Percentiles rank a stretch among this genome's conserved stretches.
phyloP scores from a whole-genome alignment of 2,797 vertebrate species.

The Momotus momota region DNA sequence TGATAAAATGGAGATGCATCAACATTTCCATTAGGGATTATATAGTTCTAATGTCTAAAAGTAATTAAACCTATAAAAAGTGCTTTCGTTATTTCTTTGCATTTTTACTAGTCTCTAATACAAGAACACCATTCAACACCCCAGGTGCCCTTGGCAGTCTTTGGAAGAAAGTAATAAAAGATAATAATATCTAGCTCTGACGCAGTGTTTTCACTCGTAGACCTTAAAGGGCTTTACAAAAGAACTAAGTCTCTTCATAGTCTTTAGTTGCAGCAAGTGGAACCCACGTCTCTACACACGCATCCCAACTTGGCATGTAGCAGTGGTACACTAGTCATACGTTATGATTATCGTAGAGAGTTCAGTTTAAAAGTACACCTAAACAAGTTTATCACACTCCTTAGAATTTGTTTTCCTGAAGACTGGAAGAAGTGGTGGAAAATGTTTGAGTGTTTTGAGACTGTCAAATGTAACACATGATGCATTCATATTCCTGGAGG shows the following conservation, averaged over 20 bases:
- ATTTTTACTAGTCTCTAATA: constrained; percentile 6
- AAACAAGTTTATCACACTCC: not conserved
- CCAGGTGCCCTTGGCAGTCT: not conserved
- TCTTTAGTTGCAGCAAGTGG: not conserved
- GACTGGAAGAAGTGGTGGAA: not conserved
- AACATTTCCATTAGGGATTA: not conserved
- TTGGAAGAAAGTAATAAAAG: not conserved
- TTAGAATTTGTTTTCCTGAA: not conserved
- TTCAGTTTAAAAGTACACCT: not conserved
- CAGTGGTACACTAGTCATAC: not conserved
- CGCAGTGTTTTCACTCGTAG: not conserved
- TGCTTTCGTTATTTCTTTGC: not conserved
- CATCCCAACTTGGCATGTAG: not conserved
- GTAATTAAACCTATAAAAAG: constrained; percentile 16
- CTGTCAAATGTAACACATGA: not conserved
- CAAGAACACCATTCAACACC: not conserved
- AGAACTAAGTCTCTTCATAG: not conserved
- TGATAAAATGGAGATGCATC: constrained; percentile 9
- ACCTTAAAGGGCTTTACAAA: not conserved
- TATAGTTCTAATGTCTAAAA: constrained; percentile 10
- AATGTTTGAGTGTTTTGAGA: not conserved
- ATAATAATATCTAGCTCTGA: not conserved
- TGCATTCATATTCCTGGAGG: not conserved
- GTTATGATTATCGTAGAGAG: not conserved
- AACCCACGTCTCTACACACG: not conserved